Percentiles rank a stretch among this genome's conserved stretches.
Evolutionary conservation across 2,797 vertebrate genomes (phyloP).

Genomic region (Diglossa cyanea): DNA sequence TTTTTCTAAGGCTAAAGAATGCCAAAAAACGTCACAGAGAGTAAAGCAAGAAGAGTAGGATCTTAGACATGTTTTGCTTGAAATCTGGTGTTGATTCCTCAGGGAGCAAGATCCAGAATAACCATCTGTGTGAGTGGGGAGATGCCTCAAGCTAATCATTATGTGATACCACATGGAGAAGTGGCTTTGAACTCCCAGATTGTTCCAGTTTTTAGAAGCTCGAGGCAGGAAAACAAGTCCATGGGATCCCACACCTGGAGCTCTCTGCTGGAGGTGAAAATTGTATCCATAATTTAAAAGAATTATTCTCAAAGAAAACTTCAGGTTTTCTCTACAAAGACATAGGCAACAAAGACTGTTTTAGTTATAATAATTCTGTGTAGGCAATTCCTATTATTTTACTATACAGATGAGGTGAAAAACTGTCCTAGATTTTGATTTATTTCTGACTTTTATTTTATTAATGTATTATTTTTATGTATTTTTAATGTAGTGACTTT

Average conservation of each 20-base stretch:
- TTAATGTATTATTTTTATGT: not conserved
- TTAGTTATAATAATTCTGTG: not conserved
- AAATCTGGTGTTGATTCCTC: not conserved
- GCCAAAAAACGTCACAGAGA: not conserved
- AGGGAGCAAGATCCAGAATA: not conserved
- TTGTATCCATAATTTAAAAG: not conserved
- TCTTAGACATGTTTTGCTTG: not conserved
- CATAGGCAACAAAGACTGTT: rapidly evolving
- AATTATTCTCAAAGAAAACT: not conserved
- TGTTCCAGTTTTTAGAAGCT: not conserved
- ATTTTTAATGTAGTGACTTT: not conserved
- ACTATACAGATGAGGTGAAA: not conserved
- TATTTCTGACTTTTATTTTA: not conserved
- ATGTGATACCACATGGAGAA: not conserved
- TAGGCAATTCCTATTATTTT: not conserved
- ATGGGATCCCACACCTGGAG: not conserved
- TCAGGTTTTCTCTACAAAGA: not conserved
- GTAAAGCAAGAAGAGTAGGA: not conserved
- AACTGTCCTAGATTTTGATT: not conserved
- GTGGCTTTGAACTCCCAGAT: not conserved
- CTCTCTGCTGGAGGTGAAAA: not conserved
- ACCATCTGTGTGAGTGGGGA: not conserved
- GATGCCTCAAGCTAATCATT: not conserved
- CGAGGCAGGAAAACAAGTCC: not conserved
- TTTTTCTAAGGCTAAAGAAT: not conserved